Evolutionary conservation across 2,113 vertebrate genomes (phyloP), one percentile per base, ranked within the genome.

Genomic region (Grammomys dolichurus): DNA sequence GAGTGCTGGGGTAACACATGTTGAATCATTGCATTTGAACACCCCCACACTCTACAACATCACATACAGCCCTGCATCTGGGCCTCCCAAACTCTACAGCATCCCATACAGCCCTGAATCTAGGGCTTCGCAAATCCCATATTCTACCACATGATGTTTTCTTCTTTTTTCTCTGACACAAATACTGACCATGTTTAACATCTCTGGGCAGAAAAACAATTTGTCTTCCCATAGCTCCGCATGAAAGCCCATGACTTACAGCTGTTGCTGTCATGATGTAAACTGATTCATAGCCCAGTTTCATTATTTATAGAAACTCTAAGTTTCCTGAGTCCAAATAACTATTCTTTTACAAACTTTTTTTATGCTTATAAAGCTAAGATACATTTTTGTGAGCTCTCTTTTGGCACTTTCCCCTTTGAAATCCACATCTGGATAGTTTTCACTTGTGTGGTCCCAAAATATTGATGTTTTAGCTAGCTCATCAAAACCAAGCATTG

Each of bases 331-430:
- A 87, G 33, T 75, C 1, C 28, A 78, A 88, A 46, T 51, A 84
- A 58, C 60, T 92, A 76, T 48, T 70, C 51, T 80, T 77, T 88
- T 90, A 80, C 89, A 87, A 81, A 40, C 22, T 3, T 17, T n/a
- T 60, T 78, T 36, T 90, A 40, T 51, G n/a, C 2, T 26, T 63
- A 85, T 26, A 69, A 86, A 85, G 60, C 84, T 58, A 20, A 92
- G 65, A 80, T 80, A 33, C 6, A 56, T 36, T 81, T 75, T 54
- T 82, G 3, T 75, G 22, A 89, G 22, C 87, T 58, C 67, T 48
- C 60, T 90, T 94, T 82, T 19, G 67, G 63, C 46, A 73, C 16
- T 87, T 76, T 96, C 72, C 28, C 63, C 14, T 91, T 86, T 85
- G 51, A 36, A 76, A 94, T 67, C 82, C 20, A 48, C 16, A 14